These are phyloP conservation scores for Melanargia galathea DNA, from an alignment of 2,888 invertebrate genomes.

Conservation along the genomic window DNA sequence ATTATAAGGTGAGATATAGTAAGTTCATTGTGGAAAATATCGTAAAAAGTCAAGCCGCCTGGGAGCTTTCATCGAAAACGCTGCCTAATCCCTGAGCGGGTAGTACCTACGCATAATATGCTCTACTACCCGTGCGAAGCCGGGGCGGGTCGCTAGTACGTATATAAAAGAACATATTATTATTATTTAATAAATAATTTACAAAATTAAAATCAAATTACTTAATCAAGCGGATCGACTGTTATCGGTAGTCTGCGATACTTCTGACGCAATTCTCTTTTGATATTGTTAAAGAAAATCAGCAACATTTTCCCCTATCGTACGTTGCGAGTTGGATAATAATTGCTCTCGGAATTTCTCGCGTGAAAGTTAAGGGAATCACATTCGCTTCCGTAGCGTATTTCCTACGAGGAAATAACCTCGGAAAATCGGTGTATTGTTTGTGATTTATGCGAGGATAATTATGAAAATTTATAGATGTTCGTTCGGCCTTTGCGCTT, in stretches of 20 bases:
- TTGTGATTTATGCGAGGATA: slow-evolving; percentile 14
- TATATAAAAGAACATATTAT: too few species aligned
- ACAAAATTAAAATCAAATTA: too few species aligned
- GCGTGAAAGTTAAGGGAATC: slow-evolving; percentile 14
- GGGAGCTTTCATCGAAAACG: too few species aligned
- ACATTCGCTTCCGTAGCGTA: slow-evolving; percentile 17
- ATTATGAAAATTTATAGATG: slow-evolving; percentile 18
- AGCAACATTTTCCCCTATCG: slow-evolving; percentile 9
- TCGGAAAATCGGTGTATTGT: slow-evolving; percentile 18
- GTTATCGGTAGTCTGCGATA: neutral
- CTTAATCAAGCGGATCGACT: too few species aligned
- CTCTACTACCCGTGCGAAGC: too few species aligned
- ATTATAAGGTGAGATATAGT: too few species aligned
- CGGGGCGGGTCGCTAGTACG: too few species aligned
- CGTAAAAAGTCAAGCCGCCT: too few species aligned
- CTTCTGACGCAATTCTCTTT: neutral
- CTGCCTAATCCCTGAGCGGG: too few species aligned
- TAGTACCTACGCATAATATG: too few species aligned
- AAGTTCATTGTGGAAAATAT: too few species aligned
- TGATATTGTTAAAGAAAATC: neutral
- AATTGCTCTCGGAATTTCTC: slow-evolving; percentile 18
- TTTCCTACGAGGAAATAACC: slow-evolving; percentile 19
- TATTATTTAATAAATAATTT: too few species aligned
- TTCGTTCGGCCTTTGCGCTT: slow-evolving; percentile 5
- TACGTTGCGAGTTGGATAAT: slow-evolving; percentile 11